Conservation (phyloP, 2,113 vertebrate species). For the Phoxinus phoxinus region DNA sequence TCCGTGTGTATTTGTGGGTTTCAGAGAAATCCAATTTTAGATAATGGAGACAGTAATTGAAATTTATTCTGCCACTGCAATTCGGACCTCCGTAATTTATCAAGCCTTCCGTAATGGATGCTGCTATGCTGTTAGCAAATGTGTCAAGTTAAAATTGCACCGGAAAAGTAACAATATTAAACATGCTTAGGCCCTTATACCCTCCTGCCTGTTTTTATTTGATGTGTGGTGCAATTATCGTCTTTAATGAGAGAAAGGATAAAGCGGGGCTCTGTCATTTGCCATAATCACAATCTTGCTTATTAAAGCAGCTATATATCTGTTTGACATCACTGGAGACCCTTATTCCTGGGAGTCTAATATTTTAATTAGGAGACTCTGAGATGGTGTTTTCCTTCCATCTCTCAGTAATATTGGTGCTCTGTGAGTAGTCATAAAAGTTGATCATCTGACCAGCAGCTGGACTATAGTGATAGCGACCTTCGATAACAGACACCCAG, state of each 20-base stretch:
- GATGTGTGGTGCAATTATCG: neutral
- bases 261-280: neutral
- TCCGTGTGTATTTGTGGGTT: conserved; percentile 58
- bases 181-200: conserved; percentile 39
- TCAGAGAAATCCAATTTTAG: conserved; percentile 63
- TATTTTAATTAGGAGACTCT: conserved; percentile 27
- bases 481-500: neutral
- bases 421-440: neutral
- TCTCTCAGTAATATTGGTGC: neutral
- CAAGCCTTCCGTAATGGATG: conserved; percentile 58
- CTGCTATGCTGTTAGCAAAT: conserved; percentile 28
- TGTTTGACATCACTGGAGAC: conserved; percentile 17
- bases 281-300: neutral
- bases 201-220: conserved; percentile 8
- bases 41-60: conserved; percentile 66
- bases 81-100: conserved; percentile 58
- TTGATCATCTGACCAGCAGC: neutral
- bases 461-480: neutral
- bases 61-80: conserved; percentile 66
- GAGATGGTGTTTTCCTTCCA: neutral
- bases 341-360: conserved; percentile 5
- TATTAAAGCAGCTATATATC: conserved; percentile 10
- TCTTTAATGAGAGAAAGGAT: conserved; percentile 13
- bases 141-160: conserved; percentile 38
- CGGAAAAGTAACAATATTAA: conserved; percentile 38